phyloP scores from a whole-genome alignment of 2,797 vertebrate species.

The Echeneis naucrates region DNA sequence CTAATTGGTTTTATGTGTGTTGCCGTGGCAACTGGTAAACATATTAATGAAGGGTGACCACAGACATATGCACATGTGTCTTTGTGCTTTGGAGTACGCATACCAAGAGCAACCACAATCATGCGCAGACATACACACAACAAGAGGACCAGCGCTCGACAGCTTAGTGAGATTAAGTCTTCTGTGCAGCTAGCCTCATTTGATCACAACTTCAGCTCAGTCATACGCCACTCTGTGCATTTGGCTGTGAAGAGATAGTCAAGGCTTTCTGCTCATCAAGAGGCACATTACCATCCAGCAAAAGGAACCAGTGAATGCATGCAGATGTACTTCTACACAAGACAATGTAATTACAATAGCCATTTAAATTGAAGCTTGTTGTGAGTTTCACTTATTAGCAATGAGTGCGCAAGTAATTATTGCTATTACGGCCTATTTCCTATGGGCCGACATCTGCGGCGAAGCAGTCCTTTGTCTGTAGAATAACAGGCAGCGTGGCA shows the following conservation, averaged over 20 bases:
- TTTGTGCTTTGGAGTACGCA: slow-evolving; percentile 12
- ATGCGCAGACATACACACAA: not conserved
- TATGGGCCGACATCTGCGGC: slow-evolving; percentile 47
- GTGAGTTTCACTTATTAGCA: slow-evolving; percentile 59
- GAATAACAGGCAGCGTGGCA: slow-evolving; percentile 30
- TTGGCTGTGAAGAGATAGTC: slow-evolving; percentile 63
- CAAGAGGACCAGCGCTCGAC: not conserved
- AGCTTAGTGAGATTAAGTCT: slow-evolving; percentile 32
- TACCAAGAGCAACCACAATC: slow-evolving; percentile 8
- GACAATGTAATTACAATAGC: slow-evolving; percentile 54
- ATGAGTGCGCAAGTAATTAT: slow-evolving; percentile 56
- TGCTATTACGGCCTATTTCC: slow-evolving; percentile 51
- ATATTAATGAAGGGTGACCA: slow-evolving; percentile 54
- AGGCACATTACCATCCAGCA: slow-evolving; percentile 50
- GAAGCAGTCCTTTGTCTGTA: slow-evolving; percentile 59
- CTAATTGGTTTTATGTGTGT: slow-evolving; percentile 67
- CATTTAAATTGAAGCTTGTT: slow-evolving; percentile 55
- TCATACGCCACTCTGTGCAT: slow-evolving; percentile 35
- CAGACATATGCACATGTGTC: slow-evolving; percentile 25
- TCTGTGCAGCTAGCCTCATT: slow-evolving; percentile 36
- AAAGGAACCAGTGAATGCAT: slow-evolving; percentile 57
- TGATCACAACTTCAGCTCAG: slow-evolving; percentile 41
- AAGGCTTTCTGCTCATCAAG: slow-evolving; percentile 66
- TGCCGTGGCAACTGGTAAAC: slow-evolving; percentile 74
- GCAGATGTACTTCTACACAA: slow-evolving; percentile 58